Evolutionary conservation across 1,140 invertebrate genomes (phyloP).

Genomic region (Uloborus diversus): DNA sequence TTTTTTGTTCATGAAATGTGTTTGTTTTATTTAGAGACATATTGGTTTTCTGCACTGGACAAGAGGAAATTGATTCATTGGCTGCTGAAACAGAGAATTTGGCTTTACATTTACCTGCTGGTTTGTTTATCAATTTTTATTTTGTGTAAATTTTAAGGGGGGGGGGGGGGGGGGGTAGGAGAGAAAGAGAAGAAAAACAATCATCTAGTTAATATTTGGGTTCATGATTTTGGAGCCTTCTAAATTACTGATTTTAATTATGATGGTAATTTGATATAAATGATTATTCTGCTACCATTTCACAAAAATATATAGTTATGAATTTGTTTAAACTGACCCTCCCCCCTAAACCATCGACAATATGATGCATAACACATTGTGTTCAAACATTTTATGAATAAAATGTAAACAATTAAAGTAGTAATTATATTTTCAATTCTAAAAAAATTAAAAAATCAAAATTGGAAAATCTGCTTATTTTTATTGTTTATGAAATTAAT

Average conservation of each 20-base stretch:
- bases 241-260: neutral
- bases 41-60: conserved; percentile 96
- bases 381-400: too few relatives aligned
- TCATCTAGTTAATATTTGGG: neutral
- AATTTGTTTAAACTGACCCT: too few relatives aligned
- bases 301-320: neutral
- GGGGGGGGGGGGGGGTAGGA: too few relatives aligned
- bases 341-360: too few relatives aligned
- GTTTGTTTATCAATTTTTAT: neutral
- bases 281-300: neutral
- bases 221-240: neutral
- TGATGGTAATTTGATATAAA: neutral
- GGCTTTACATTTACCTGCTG: conserved; percentile 59
- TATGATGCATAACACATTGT: too few relatives aligned
- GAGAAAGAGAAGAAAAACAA: neutral
- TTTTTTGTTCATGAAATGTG: too few relatives aligned
- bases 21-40: conserved; percentile 74
- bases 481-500: too few relatives aligned
- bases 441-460: too few relatives aligned
- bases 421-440: too few relatives aligned
- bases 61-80: conserved; percentile 96
- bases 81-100: conserved; percentile 79
- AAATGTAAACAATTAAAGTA: too few relatives aligned
- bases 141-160: neutral
- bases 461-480: too few relatives aligned